A percentile compares a stretch with the other conserved stretches of the same genome.
Conservation (phyloP, 2,113 vertebrate genomes). For the Pelmatolapia mariae region DNA sequence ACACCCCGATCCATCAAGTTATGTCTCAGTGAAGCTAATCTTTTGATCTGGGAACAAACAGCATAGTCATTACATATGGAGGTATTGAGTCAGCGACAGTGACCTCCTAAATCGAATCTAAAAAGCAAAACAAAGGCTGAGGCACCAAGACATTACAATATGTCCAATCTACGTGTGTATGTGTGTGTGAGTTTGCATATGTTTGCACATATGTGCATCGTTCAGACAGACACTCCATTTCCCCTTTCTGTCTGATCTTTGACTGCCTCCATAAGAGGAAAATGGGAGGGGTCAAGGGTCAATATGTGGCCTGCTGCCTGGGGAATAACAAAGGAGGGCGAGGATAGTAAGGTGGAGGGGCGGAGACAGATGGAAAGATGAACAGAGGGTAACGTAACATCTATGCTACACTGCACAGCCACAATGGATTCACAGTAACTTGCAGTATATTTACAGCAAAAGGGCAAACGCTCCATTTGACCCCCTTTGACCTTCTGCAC, state of each 20-base stretch:
- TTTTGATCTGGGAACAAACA: conserved; percentile 48
- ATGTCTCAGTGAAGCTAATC: conserved; percentile 32
- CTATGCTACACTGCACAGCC: background rate
- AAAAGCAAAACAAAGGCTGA: background rate
- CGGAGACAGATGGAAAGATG: background rate
- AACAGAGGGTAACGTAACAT: background rate
- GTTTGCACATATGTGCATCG: background rate
- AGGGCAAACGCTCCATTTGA: background rate
- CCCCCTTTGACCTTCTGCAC: background rate
- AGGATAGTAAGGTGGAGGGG: background rate
- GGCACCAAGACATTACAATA: background rate
- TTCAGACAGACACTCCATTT: background rate
- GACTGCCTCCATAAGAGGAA: background rate
- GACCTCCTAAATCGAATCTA: background rate
- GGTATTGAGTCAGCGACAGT: conserved; percentile 10
- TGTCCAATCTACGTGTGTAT: background rate
- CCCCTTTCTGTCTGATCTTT: background rate
- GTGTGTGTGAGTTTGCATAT: background rate
- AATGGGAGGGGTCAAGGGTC: conserved; percentile 17
- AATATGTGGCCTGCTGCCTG: conserved; percentile 5
- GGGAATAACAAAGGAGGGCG: background rate
- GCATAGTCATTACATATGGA: conserved; percentile 25
- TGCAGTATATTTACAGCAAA: background rate
- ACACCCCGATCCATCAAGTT: conserved; percentile 40
- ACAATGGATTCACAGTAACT: background rate